Base-by-base conservation (phyloP, 2,113 vertebrate genomes). In the Mobula hypostoma region DNA sequence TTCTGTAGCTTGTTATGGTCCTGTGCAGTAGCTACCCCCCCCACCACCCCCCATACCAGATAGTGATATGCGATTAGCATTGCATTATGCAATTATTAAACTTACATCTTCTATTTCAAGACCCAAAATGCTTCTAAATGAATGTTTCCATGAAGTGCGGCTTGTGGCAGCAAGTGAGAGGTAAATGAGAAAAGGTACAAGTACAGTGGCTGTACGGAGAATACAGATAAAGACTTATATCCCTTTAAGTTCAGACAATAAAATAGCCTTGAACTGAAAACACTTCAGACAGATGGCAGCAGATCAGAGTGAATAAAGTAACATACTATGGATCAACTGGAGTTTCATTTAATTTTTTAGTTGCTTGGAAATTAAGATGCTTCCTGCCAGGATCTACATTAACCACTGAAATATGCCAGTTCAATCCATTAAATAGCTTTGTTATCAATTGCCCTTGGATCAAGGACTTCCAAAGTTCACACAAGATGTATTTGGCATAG, bases 381-480 rank as follows among this genome's bases (percentile, higher is more conserved):
- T 66, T 90, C 85, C 85, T 66, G 85, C 14, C 85, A 17, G 14
- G 29, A 90, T 88, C 29, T n/a, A 66, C 32, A n/a, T 29, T 66
- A 27, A 66, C 12, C 61, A 17, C 9, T 90, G 58, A 6, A 90
- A 66, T 68, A 90, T 32, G 29, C 63, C 29, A n/a, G n/a, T 66
- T 90, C 85, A 66, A 19, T 68, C 63, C 15, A 90, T 90, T 66
- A 32, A 90, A 32, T 90, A 90, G 85, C 63, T 66, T 8, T 90
- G 58, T 90, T 66, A 66, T 66, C 58, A 66, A 66, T 90, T 66
- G 61, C n/a, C 85, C 85, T 90, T 90, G 85, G 29, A 63, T 61
- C 83, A 87, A 29, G 83, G 85, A 63, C 66, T 66, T 88, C 58
- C 58, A 61, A 85, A 87, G 7, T 90, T 90, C n/a, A 66, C 61